These are phyloP conservation scores for Corbicula japonica DNA, from an alignment of 2,888 invertebrate species.

Conservation along the genomic window DNA sequence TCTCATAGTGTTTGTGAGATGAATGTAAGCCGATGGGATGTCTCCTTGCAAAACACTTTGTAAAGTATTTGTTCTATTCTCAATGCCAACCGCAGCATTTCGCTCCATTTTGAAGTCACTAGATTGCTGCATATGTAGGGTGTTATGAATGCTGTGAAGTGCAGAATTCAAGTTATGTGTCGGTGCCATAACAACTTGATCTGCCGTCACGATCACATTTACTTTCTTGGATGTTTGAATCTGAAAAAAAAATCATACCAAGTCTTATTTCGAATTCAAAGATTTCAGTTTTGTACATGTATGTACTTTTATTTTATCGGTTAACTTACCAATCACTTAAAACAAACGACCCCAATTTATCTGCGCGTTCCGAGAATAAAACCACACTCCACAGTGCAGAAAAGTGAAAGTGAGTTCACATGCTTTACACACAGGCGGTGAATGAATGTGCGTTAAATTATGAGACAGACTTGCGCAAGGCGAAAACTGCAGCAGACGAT, in stretches of 20 bases:
- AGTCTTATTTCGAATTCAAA: background rate
- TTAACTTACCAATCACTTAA: background rate
- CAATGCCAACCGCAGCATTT: slow-evolving; percentile 2
- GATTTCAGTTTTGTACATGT: background rate
- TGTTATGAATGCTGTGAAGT: slow-evolving; percentile 29
- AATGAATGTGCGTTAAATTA: background rate
- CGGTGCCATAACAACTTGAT: slow-evolving; percentile 47
- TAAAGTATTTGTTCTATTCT: slow-evolving; percentile 58
- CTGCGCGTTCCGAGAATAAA: background rate
- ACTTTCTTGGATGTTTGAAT: background rate
- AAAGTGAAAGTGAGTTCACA: background rate
- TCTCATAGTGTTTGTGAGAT: slow-evolving; percentile 63
- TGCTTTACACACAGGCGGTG: background rate
- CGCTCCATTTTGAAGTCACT: slow-evolving; percentile 22
- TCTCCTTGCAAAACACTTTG: slow-evolving; percentile 80
- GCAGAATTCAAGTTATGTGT: slow-evolving; percentile 63
- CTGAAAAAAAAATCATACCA: background rate
- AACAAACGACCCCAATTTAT: background rate
- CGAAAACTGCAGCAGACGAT: slow-evolving; percentile 27
- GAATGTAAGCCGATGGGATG: slow-evolving; percentile 79
- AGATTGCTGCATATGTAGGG: slow-evolving; percentile 3
- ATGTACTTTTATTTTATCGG: background rate
- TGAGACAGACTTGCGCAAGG: background rate
- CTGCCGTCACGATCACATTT: background rate
- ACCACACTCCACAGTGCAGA: background rate